Evolutionary conservation across 2,888 invertebrate species (phyloP), one percentile per base, ranked within the genome.

Genomic region (Bugulina stolonifera): DNA sequence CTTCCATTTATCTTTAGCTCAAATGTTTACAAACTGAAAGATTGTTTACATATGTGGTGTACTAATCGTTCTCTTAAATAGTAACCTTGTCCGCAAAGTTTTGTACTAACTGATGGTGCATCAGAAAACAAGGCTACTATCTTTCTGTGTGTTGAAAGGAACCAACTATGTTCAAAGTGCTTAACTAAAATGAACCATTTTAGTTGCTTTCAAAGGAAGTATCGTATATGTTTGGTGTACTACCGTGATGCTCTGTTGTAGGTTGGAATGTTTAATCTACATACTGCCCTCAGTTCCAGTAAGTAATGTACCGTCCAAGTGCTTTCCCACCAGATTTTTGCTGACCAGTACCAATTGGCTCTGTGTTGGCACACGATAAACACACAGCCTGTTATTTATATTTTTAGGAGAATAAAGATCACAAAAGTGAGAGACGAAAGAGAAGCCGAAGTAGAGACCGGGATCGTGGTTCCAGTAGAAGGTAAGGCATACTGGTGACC

Each of bases 331-430:
- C n/a, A n/a, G n/a, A n/a, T n/a, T n/a, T 10, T 43, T 43, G 43
- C 18, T 64, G 64, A 32, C 64, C 64, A 64, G 64, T 34, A 34
- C 27, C 64, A 64, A 64, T 64, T n/a, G 10, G 3, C 22, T n/a
- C 25, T 43, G 18, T 43, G 43, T 18, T 43, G 43, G 18, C 43
- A 5, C 43, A 43, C 18, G 5, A 18, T 64, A 32, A 57, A 14
- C 27, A 14, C 25, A 32, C n/a, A 32, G 64, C 25, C 27, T 32
- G 64, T 64, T 64, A 32, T 64, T 64, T 64, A 64, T 64, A 32
- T n/a, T 64, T 64, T 27, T 34, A 64, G 64, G 64, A 64, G 64
- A 64, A 64, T 32, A 64, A 64, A 64, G 64, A 64, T 18, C 27
- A 22, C 29, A 64, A 32, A 14, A 22, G 27, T 27, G 27, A 64